Percentiles rank a stretch among this genome's conserved stretches.
phyloP scores from a whole-genome alignment of 2,888 invertebrate species.

The Plagodis pulveraria region DNA sequence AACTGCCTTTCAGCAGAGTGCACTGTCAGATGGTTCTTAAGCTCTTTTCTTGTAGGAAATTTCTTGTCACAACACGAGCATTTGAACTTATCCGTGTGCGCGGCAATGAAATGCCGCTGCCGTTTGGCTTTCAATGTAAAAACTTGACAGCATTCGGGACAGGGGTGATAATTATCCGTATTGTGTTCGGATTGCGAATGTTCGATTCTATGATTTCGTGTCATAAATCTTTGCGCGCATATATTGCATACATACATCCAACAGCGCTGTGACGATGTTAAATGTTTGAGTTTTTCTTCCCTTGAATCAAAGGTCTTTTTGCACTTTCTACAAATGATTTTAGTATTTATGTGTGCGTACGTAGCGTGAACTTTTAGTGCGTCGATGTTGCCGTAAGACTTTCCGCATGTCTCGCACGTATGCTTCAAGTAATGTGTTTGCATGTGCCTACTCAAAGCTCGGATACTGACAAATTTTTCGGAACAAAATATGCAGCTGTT shows the following conservation, averaged over 20 bases:
- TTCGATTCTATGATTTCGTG: slow-evolving; percentile 35
- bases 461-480: slow-evolving; percentile 41
- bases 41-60: slow-evolving; percentile 13
- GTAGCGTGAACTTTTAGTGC: slow-evolving; percentile 42
- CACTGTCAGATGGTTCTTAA: slow-evolving; percentile 7
- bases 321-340: slow-evolving; percentile 44
- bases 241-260: slow-evolving; percentile 44
- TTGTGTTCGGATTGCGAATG: slow-evolving; percentile 45
- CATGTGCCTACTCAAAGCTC: slow-evolving; percentile 51
- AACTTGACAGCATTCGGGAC: slow-evolving; percentile 46
- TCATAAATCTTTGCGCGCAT: slow-evolving; percentile 46
- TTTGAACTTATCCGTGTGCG: slow-evolving; percentile 30
- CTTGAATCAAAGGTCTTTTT: slow-evolving; percentile 40
- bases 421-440: slow-evolving; percentile 47
- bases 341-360: slow-evolving; percentile 30
- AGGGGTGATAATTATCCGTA: slow-evolving; percentile 35
- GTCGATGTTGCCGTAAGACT: slow-evolving; percentile 43
- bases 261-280: slow-evolving; percentile 40
- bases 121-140: slow-evolving; percentile 38
- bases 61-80: slow-evolving; percentile 21
- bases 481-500: slow-evolving; percentile 45
- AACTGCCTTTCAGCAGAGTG: slow-evolving; percentile 19
- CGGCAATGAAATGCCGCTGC: slow-evolving; percentile 37
- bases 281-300: slow-evolving; percentile 42
- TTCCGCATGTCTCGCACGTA: slow-evolving; percentile 53